Conservation (phyloP, 2,797 vertebrate species). For the Avahi laniger region DNA sequence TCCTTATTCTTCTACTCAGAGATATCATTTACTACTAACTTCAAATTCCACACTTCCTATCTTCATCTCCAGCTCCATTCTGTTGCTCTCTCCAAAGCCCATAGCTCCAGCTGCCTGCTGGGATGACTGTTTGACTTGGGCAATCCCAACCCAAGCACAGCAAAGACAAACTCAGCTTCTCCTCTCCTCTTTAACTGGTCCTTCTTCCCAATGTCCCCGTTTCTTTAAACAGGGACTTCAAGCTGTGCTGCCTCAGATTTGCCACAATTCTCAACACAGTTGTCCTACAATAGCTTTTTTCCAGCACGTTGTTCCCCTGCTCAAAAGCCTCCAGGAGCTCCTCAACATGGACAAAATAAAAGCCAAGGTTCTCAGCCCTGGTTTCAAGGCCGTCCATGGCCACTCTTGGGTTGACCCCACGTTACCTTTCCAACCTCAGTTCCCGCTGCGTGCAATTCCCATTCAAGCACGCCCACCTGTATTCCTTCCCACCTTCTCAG, state of each 20-base stretch:
- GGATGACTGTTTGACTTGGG: too few species aligned
- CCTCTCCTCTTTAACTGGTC: not conserved
- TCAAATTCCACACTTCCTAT: not conserved
- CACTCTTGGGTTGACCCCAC: not conserved
- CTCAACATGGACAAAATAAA: not conserved
- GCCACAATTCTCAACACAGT: not conserved
- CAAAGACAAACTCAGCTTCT: not conserved
- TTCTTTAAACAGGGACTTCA: not conserved
- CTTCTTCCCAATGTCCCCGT: not conserved
- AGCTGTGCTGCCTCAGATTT: not conserved
- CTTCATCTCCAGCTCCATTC: not conserved
- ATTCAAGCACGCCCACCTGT: not conserved
- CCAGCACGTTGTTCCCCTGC: not conserved
- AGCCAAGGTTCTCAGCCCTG: not conserved
- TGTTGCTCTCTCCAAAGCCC: not conserved
- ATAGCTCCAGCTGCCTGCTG: not conserved
- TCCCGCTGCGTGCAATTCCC: not conserved
- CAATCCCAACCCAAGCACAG: not conserved
- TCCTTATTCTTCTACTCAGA: not conserved
- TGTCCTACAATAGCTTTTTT: not conserved
- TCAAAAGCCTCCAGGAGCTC: not conserved
- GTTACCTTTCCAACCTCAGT: not conserved
- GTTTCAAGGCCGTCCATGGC: not conserved
- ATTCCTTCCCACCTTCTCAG: not conserved
- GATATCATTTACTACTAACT: not conserved